Base-by-base conservation (phyloP, 2,797 vertebrate genomes). In the Orientallactaga sibirica region DNA sequence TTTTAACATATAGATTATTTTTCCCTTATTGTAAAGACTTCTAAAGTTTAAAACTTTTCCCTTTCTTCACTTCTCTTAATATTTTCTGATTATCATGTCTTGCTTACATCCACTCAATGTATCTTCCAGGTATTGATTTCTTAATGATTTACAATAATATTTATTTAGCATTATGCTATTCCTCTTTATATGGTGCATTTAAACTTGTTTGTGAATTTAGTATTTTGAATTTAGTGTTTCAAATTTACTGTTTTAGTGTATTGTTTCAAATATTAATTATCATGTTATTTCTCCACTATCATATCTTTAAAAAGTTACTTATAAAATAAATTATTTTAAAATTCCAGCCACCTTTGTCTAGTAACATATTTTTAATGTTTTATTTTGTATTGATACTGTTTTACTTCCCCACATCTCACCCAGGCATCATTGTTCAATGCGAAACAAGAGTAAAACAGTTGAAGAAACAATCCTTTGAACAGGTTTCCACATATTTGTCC, bases 111-210 rank as follows among this genome's bases (percentile, higher is more conserved):
- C 82, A 92, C 2, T 95, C 76, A 24, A 86, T 85, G n/a, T 79
- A 93, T 75, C 78, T 97, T 94, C 37, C 81, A 80, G 11, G 18
- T 84, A 90, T 81, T 97, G 93, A 94, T 93, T 84, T 95, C 18
- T 27, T 62, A 73, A 86, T 67, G 16, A 97, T 43, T 61, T 76
- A 48, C 29, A 14, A 33, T 77, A n/a, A 95, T 95, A 90, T 95
- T 93, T 92, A 75, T 90, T 90, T 97, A 85, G 19, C 58, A 93
- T 96, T 93, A 91, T 70, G 88, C 58, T 75, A 5, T 71, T 8
- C 55, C 25, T 52, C 67, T 66, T n/a, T n/a, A 75, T 48, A 62
- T 48, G 91, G 15, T 64, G 0, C 5, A 90, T 48, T 85, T 64
- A 71, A 73, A 75, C 18, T 90, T 77, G 3, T 92, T 81, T 71